Percentiles rank a stretch among this genome's conserved stretches.
These are phyloP conservation scores for Halcyon malimbica DNA, from an alignment of 2,113 vertebrate species.

Conservation along the genomic window DNA sequence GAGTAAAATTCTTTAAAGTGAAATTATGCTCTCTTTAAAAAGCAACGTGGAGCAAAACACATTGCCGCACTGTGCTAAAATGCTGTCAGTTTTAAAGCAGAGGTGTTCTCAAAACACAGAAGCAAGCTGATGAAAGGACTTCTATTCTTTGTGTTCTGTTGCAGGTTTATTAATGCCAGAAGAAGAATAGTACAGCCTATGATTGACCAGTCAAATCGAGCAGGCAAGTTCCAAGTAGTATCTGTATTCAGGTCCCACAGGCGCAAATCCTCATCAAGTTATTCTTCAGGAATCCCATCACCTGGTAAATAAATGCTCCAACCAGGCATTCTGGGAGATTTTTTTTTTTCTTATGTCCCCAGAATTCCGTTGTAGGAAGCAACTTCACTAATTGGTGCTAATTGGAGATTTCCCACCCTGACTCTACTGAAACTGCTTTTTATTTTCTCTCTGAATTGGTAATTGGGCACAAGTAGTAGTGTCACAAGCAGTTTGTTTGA, in stretches of 20 bases:
- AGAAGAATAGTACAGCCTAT: constrained; percentile 99
- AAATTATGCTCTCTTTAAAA: constrained; percentile 31
- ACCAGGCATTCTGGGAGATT: constrained; percentile 79
- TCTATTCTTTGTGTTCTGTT: constrained; percentile 77
- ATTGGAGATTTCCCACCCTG: constrained; percentile 95
- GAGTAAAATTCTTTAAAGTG: constrained; percentile 48
- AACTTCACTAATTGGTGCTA: constrained; percentile 92
- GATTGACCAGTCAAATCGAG: constrained; percentile 99
- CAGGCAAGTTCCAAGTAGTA: constrained; percentile 89
- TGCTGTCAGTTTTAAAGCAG: not conserved
- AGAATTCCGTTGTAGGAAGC: constrained; percentile 84
- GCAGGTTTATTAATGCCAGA: constrained; percentile 99
- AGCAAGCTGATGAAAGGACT: constrained; percentile 54
- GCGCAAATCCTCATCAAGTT: constrained; percentile 76
- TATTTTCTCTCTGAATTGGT: constrained; percentile 89
- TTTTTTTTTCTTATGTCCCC: constrained; percentile 72
- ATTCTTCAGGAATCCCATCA: constrained; percentile 76
- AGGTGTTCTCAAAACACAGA: constrained; percentile 43
- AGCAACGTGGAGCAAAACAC: not conserved
- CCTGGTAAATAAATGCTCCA: constrained; percentile 77
- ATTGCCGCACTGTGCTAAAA: not conserved
- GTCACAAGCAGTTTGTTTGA: constrained; percentile 83
- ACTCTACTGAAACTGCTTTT: constrained; percentile 88
- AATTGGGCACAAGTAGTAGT: constrained; percentile 91
- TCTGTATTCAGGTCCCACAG: constrained; percentile 72